These are phyloP conservation scores for Clepsis dumicolana DNA, from an alignment of 2,888 invertebrate genomes.

Conservation along the genomic window DNA sequence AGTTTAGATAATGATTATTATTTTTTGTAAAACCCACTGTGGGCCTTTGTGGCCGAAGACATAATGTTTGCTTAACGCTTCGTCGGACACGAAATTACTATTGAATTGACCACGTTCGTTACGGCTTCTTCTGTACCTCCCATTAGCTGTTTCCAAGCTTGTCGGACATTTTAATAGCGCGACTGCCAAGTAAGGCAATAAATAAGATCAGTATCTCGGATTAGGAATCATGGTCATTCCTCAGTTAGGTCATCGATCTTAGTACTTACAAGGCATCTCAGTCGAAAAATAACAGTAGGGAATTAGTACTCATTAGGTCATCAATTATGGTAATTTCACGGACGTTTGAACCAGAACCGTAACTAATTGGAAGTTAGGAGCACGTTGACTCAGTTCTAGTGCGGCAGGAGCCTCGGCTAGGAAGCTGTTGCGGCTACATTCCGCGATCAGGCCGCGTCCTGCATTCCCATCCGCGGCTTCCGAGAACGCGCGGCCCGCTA, in stretches of 20 bases:
- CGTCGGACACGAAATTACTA: slow-evolving; percentile 55
- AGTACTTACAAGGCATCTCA: not conserved
- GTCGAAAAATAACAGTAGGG: slow-evolving; percentile 16
- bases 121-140: slow-evolving; percentile 56
- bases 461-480: slow-evolving; percentile 78
- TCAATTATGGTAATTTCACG: slow-evolving; percentile 31
- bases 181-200: not conserved
- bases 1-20: slow-evolving; percentile 53
- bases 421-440: slow-evolving; percentile 57
- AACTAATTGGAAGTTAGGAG: slow-evolving; percentile 28
- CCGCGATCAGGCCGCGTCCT: slow-evolving; percentile 63
- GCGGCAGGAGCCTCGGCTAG: slow-evolving; percentile 7
- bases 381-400: slow-evolving; percentile 24
- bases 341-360: slow-evolving; percentile 23
- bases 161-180: slow-evolving; percentile 36
- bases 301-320: slow-evolving; percentile 39
- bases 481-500: slow-evolving; percentile 64
- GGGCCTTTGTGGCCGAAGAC: slow-evolving; percentile 32
- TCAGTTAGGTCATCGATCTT: slow-evolving; percentile 25
- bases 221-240: not conserved
- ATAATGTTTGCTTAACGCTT: slow-evolving; percentile 51
- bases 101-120: slow-evolving; percentile 56
- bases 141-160: slow-evolving; percentile 51
- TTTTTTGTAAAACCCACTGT: slow-evolving; percentile 28
- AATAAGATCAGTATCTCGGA: not conserved